These are phyloP conservation scores for Buceros bicornis DNA, from an alignment of 2,797 vertebrate species.

Conservation along the genomic window DNA sequence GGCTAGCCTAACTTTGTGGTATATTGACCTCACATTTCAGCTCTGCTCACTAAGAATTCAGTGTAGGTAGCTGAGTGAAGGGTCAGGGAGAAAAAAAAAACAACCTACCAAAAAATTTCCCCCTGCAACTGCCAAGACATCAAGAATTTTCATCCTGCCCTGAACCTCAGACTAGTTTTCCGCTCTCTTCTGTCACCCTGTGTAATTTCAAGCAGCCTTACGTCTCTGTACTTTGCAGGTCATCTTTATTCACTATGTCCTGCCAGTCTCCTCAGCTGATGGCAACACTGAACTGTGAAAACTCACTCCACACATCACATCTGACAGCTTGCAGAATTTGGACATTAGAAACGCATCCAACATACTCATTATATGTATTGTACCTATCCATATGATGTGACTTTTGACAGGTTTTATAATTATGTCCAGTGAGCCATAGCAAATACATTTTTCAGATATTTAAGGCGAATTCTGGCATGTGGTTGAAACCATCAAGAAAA, in stretches of 20 bases:
- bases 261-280: neutral
- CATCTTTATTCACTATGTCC: neutral
- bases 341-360: neutral
- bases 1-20: neutral
- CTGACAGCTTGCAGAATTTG: constrained; percentile 17
- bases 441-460: constrained; percentile 18
- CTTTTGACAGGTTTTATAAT: constrained; percentile 48
- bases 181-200: neutral
- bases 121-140: neutral
- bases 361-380: neutral
- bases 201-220: neutral
- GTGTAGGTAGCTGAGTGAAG: neutral
- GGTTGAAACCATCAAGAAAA: neutral
- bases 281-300: neutral
- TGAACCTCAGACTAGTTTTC: neutral
- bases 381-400: neutral
- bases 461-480: neutral
- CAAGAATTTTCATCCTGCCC: neutral
- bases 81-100: neutral
- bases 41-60: neutral
- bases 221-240: neutral
- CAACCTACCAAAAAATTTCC: neutral
- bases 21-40: neutral
- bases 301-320: neutral
- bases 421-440: constrained; percentile 2